Evolutionary conservation across 2,113 vertebrate species (phyloP), one percentile per base, ranked within the genome.

Genomic region (Chloropsis hardwickii): DNA sequence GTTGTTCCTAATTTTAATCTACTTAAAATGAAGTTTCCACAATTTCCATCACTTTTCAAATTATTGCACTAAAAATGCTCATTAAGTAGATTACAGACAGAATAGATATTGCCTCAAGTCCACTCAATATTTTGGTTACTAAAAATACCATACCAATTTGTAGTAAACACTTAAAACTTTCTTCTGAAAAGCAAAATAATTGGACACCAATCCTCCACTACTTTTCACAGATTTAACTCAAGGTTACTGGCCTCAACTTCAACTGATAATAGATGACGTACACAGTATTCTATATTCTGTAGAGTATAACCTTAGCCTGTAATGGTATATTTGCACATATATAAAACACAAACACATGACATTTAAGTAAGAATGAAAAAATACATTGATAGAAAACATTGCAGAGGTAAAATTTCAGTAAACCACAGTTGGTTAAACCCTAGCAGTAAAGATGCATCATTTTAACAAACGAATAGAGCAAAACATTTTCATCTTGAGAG

Each of bases 31-130:
- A 97, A 92, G 23, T 94, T 96, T 96, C 61, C 53, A 97, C 70
- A 61, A 90, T 96, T 95, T 97, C 84, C 97, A 88, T 92, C 81
- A 95, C 33, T 96, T 98, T 95, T 95, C 57, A 95, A 97, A 97
- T 97, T 89, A 96, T 88, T 96, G 60, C 61, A 95, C 6, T 67
- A 93, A 97, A 97, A 97, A 95, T 84, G 82, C 48, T 91, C 62
- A 92, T 95, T 96, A 96, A 90, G 51, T 95, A 69, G 42, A 94
- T 94, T 57, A 94, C 69, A 95, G 94, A 93, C 71, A 94, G 62
- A 33, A 72, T 51, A 25, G 73, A 77, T 97, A 97, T 94, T 94
- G 83, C 47, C 61, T 95, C 23, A 53, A 84, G 66, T 80, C 62
- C 80, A 94, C 45, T 79, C 28, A 81, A 66, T 27, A 45, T 86